A percentile compares a stretch with the other conserved stretches of the same genome.
Evolutionary conservation across 1,140 invertebrate genomes (phyloP).

Genomic region (Zaprionus tsacasi): DNA sequence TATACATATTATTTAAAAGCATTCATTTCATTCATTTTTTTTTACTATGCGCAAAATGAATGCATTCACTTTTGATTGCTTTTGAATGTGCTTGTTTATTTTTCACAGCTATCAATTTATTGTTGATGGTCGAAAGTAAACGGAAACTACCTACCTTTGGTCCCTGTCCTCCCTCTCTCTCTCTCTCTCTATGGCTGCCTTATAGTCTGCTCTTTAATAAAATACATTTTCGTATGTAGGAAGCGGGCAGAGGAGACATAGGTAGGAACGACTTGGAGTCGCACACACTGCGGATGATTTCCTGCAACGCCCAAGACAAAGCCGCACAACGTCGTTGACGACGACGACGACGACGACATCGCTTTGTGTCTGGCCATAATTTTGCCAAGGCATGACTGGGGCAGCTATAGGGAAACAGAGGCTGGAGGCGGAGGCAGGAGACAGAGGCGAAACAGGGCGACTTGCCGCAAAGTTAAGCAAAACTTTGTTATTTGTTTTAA

Average conservation of each 20-base stretch:
- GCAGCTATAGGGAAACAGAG: conserved; percentile 32
- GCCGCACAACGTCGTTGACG: conserved; percentile 51
- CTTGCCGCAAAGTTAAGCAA: conserved; percentile 80
- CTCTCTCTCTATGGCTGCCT: conserved; percentile 39
- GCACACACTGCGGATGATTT: conserved; percentile 57
- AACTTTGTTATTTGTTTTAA: conserved; percentile 83
- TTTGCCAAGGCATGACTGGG: conserved; percentile 60
- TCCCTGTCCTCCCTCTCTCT: background rate
- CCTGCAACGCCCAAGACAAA: conserved; percentile 74
- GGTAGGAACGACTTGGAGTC: conserved; percentile 12
- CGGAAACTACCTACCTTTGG: conserved; percentile 12
- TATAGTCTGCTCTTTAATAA: conserved; percentile 71
- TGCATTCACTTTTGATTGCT: conserved; percentile 31
- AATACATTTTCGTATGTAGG: conserved; percentile 82
- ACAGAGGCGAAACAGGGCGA: conserved; percentile 42
- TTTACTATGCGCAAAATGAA: conserved; percentile 9
- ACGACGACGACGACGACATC: conserved; percentile 53
- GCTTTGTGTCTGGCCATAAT: conserved; percentile 82
- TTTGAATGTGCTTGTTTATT: conserved; percentile 27
- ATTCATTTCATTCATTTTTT: background rate
- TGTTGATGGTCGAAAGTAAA: conserved; percentile 43
- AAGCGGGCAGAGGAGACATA: conserved; percentile 42
- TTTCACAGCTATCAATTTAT: conserved; percentile 45
- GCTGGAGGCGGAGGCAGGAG: background rate
- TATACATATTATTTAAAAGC: conserved; percentile 1